Evolutionary conservation across 2,797 vertebrate species (phyloP).

Genomic region (Spinibarbus caldwelli): DNA sequence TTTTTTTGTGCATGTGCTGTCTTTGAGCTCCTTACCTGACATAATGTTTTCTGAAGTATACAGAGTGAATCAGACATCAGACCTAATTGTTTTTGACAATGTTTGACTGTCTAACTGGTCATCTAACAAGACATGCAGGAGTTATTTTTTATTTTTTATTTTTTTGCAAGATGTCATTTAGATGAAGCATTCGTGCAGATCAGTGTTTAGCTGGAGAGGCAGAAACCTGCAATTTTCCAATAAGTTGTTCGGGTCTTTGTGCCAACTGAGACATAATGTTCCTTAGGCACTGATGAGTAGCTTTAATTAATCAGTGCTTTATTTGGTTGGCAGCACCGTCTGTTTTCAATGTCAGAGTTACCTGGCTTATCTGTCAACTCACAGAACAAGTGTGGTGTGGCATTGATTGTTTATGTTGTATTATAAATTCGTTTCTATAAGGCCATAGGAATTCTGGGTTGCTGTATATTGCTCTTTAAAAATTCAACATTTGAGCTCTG

Average conservation of each 20-base stretch:
- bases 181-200: conserved; percentile 16
- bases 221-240: conserved; percentile 41
- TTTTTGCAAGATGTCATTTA: conserved; percentile 33
- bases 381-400: background rate
- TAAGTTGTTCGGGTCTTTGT: conserved; percentile 37
- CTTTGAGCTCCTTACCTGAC: conserved; percentile 2
- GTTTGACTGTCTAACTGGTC: conserved; percentile 22
- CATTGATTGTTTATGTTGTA: background rate
- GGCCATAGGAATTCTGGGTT: background rate
- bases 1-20: background rate
- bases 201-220: conserved; percentile 22
- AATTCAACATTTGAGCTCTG: background rate
- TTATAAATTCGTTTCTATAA: background rate
- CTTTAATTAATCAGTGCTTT: conserved; percentile 50
- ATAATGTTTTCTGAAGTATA: conserved; percentile 22
- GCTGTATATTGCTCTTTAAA: background rate
- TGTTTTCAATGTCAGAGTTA: conserved; percentile 39
- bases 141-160: background rate
- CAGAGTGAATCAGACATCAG: conserved; percentile 14
- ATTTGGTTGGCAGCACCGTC: conserved; percentile 38
- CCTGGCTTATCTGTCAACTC: conserved; percentile 28
- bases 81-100: conserved; percentile 26
- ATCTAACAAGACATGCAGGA: conserved; percentile 13
- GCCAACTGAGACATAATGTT: conserved; percentile 49
- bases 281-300: conserved; percentile 37